These are phyloP conservation scores for Drusus annulatus DNA, from an alignment of 1,140 invertebrate genomes.

Conservation along the genomic window DNA sequence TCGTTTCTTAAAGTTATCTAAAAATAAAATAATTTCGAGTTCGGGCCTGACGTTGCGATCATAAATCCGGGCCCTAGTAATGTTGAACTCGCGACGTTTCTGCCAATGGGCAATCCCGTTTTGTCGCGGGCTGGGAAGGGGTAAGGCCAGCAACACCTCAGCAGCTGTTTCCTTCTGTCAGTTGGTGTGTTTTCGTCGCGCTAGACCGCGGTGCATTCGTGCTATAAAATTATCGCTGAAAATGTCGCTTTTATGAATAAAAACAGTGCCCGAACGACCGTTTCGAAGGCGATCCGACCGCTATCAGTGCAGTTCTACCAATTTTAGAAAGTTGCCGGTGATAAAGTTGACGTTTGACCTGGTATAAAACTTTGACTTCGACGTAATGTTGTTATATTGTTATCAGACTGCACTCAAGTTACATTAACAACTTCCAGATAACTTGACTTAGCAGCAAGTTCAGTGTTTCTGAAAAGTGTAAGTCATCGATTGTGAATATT, in stretches of 20 bases:
- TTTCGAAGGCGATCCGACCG: not conserved
- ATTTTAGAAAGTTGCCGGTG: conserved; percentile 10
- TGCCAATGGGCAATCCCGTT: conserved; percentile 14
- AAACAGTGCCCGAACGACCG: not conserved
- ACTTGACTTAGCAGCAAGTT: too few species aligned
- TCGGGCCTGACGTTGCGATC: too few species aligned
- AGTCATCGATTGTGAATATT: too few species aligned
- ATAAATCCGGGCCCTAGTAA: too few species aligned
- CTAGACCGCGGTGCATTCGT: not conserved
- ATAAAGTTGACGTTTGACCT: conserved; percentile 13
- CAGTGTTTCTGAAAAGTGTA: too few species aligned
- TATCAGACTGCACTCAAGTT: too few species aligned
- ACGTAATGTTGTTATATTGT: too few species aligned
- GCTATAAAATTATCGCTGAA: not conserved
- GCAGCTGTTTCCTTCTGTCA: conserved; percentile 24
- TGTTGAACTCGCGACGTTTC: conserved; percentile 15
- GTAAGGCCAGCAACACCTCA: not conserved
- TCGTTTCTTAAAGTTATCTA: too few species aligned
- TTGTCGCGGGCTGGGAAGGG: conserved; percentile 16
- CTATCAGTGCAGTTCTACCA: conserved; percentile 2
- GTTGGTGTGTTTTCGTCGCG: conserved; percentile 16
- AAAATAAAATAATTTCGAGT: not conserved
- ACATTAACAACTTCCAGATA: too few species aligned
- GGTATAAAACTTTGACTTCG: not conserved
- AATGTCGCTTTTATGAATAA: conserved; percentile 5